phyloP scores from a whole-genome alignment of 2,888 invertebrate genomes.

The Crocallis elinguaria region DNA sequence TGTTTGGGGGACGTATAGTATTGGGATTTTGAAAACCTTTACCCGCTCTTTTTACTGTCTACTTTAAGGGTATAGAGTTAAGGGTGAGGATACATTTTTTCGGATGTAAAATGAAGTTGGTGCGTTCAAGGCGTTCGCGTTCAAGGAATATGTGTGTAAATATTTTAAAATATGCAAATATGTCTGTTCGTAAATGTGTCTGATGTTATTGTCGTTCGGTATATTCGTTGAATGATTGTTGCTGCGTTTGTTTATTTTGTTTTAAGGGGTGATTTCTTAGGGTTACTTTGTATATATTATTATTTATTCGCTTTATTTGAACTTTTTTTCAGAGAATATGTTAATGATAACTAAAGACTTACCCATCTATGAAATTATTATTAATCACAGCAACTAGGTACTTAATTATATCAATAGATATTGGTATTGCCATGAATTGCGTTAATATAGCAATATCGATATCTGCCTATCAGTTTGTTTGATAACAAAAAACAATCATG shows the following conservation, averaged over 20 bases:
- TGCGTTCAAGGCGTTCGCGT: conserved; percentile 37
- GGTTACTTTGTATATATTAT: not conserved
- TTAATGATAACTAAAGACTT: no score
- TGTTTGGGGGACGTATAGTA: conserved; percentile 57
- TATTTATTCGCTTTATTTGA: not conserved
- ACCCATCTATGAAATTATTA: no score
- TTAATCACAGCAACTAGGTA: no score
- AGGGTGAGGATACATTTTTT: conserved; percentile 27
- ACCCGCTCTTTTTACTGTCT: conserved; percentile 16
- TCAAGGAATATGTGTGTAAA: conserved; percentile 54
- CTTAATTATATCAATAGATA: no score
- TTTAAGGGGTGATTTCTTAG: conserved; percentile 12
- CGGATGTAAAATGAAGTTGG: conserved; percentile 30
- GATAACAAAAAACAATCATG: no score
- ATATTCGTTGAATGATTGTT: conserved; percentile 51
- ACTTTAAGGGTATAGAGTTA: conserved; percentile 32
- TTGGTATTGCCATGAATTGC: no score
- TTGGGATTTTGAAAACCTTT: conserved; percentile 53
- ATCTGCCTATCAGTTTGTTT: no score
- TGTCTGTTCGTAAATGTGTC: conserved; percentile 51
- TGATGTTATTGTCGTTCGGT: conserved; percentile 53
- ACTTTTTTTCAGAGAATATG: no score
- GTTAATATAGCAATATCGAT: no score
- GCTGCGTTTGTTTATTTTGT: conserved; percentile 29
- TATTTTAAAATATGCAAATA: conserved; percentile 63